Base-by-base conservation (phyloP, 1,140 invertebrate species). In the Ceratosolen solmsi region DNA sequence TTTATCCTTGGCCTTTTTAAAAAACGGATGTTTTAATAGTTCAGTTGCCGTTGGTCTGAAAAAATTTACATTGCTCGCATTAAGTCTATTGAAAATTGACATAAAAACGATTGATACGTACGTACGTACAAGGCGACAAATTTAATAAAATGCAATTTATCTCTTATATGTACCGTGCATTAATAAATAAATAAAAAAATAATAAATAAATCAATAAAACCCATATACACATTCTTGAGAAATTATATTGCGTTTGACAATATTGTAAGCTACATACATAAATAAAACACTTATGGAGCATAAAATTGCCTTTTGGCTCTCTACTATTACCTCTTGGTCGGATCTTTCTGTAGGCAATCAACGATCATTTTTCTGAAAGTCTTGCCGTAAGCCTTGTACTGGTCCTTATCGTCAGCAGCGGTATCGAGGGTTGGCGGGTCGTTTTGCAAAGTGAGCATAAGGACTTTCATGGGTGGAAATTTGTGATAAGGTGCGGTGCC, bases 401-500 rank as follows among this genome's bases (percentile, higher is more conserved):
- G 98, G 89, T 99, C 98, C 89, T 98, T 99, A 82, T 99, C 96
- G 85, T 99, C 97, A 0, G 98, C 96, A 49, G 95, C 96, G 1
- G 98, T 98, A 87, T 99, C 99, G 85, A 99, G 92, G 46, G 96
- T 97, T 5, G 99, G 99, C 22, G 99, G 98, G 88, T 99, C 99
- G 88, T 99, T 99, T 92, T 99, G 98, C 49, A 99, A 91, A 0
- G 98, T 99, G 49, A 99, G 92, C 98, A 99, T 99, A 15, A 99
- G 92, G 5, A 99, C 98, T 92, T 99, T 99, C 98, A 99, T 99
- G 1, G 99, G 98, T 58, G 99, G 98, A 91, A 98, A 99, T 90
- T 99, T 99, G 89, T 99, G 98, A 90, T 99, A 99, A 0, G 99
- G 99, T 0, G 99, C 98, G 15, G 98, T 99, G 20, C 99, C 99